phyloP scores from a whole-genome alignment of 2,797 vertebrate genomes.

The Spinus olivaceus region DNA sequence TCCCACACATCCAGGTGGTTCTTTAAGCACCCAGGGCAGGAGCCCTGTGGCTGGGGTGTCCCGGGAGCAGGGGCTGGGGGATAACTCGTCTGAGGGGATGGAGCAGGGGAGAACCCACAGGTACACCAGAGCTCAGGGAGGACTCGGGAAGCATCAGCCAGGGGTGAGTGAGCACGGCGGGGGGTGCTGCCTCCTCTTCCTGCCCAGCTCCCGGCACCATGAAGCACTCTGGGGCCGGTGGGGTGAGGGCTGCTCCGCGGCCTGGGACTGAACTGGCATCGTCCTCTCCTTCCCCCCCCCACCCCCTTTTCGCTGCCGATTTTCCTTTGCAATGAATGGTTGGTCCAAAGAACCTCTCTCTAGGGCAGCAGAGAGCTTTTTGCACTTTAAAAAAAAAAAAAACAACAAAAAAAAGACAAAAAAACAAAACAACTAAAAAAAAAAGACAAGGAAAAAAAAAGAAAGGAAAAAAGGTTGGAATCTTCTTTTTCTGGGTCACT shows the following conservation, averaged over 20 bases:
- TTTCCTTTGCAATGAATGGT: slow-evolving; percentile 77
- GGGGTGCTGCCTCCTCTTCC: slow-evolving; percentile 13
- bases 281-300: background rate
- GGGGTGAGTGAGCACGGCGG: slow-evolving; percentile 21
- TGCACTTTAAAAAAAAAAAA: slow-evolving; percentile 78
- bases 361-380: slow-evolving; percentile 81
- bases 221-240: slow-evolving; percentile 22
- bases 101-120: background rate
- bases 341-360: slow-evolving; percentile 82
- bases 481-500: slow-evolving; percentile 69
- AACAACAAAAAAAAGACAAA: background rate
- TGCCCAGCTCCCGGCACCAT: background rate
- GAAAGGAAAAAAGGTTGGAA: slow-evolving; percentile 47
- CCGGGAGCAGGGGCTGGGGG: background rate
- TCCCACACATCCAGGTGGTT: background rate
- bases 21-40: background rate
- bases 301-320: slow-evolving; percentile 69
- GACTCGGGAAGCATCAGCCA: slow-evolving; percentile 27
- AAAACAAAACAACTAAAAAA: background rate
- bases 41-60: background rate
- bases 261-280: background rate
- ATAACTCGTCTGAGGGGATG: background rate
- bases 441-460: background rate
- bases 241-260: background rate
- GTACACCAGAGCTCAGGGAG: slow-evolving; percentile 63